These are phyloP conservation scores for Cinclus cinclus DNA, from an alignment of 2,113 vertebrate genomes.

Conservation along the genomic window DNA sequence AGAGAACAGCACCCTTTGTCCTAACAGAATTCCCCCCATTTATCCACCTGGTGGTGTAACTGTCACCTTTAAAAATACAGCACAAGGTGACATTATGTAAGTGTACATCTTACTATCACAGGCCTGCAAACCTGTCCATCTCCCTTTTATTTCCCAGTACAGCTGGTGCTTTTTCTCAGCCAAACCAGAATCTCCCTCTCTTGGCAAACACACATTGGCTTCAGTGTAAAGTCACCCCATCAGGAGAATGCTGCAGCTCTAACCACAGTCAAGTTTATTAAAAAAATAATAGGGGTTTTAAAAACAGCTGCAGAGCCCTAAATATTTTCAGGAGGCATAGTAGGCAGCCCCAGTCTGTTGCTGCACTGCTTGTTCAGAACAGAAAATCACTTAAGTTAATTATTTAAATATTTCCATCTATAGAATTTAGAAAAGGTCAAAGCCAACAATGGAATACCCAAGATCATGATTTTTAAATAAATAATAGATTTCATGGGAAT, in stretches of 20 bases:
- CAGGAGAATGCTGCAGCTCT: neutral
- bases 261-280: neutral
- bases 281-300: neutral
- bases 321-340: neutral
- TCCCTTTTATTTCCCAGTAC: neutral
- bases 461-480: slow-evolving; percentile 23
- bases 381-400: neutral
- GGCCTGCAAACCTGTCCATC: neutral
- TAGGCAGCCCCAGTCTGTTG: neutral
- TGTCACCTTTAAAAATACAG: neutral
- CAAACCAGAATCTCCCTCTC: neutral
- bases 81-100: neutral
- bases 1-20: neutral
- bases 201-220: neutral
- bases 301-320: neutral
- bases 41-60: neutral
- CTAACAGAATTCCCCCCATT: neutral
- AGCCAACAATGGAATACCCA: neutral
- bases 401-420: neutral
- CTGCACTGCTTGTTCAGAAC: neutral
- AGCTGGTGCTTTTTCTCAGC: neutral
- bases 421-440: neutral
- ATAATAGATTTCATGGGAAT: slow-evolving; percentile 31
- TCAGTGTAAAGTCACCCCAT: neutral
- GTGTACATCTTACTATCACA: neutral